Evolutionary conservation across 2,888 invertebrate genomes (phyloP).

Genomic region (Chrysotoxum bicinctum): DNA sequence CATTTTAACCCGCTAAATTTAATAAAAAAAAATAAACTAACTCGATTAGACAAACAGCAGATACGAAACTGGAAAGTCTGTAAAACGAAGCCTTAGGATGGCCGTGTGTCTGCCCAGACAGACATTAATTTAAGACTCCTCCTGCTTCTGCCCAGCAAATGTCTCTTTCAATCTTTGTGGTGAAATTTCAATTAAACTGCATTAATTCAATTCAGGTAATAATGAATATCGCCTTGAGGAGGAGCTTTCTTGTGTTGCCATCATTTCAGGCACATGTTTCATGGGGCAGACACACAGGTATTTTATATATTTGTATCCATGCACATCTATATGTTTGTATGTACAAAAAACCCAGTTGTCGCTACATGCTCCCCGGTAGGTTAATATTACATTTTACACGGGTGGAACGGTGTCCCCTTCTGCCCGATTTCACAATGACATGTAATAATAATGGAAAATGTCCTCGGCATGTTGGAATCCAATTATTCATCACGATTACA

Average conservation of each 20-base stretch:
- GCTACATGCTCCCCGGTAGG: neutral
- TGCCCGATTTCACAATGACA: slow-evolving; percentile 58
- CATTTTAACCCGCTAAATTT: neutral
- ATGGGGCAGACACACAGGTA: slow-evolving; percentile 20
- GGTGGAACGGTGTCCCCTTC: slow-evolving; percentile 18
- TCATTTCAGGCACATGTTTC: slow-evolving; percentile 33
- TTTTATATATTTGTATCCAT: neutral
- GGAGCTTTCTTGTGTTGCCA: slow-evolving; percentile 36
- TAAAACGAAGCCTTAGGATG: neutral
- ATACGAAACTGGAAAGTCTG: neutral
- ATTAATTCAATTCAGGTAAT: slow-evolving; percentile 66
- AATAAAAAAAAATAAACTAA: neutral
- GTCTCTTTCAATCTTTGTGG: slow-evolving; percentile 5
- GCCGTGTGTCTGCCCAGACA: slow-evolving; percentile 4
- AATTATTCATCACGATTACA: slow-evolving; percentile 72
- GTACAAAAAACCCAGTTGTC: slow-evolving; percentile 5
- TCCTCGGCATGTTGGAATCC: slow-evolving; percentile 71
- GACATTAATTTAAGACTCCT: slow-evolving; percentile 21
- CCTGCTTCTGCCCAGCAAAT: neutral
- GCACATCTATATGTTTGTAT: neutral
- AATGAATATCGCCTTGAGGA: slow-evolving; percentile 56
- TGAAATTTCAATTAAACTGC: slow-evolving; percentile 63
- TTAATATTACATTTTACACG: slow-evolving; percentile 50
- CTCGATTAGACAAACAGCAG: too few relatives aligned
- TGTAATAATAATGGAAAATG: slow-evolving; percentile 72